A percentile compares a stretch with the other conserved stretches of the same genome.
These are phyloP conservation scores for Cacatua alba DNA, from an alignment of 2,113 vertebrate genomes.

Conservation along the genomic window DNA sequence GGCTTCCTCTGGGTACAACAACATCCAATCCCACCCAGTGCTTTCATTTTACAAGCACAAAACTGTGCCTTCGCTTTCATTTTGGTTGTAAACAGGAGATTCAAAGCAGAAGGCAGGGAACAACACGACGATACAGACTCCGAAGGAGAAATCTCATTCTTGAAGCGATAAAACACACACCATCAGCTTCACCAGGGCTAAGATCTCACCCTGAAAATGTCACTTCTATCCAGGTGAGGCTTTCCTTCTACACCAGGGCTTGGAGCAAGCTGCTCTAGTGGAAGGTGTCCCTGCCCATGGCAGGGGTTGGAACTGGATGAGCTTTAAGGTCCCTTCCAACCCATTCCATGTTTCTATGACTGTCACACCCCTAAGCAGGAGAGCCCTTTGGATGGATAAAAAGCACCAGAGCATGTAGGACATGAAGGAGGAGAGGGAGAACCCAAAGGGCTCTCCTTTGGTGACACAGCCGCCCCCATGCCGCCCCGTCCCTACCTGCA, in stretches of 20 bases:
- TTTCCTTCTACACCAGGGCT: background rate
- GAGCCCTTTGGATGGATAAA: background rate
- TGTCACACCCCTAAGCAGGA: accelerated
- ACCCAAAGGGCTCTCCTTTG: background rate
- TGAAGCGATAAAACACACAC: accelerated
- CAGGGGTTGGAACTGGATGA: background rate
- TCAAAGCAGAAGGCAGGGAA: background rate
- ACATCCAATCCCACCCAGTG: accelerated
- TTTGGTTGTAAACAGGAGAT: background rate
- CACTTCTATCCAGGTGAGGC: background rate
- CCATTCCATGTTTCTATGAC: background rate
- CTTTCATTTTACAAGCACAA: background rate
- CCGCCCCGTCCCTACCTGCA: slow-evolving; percentile 65
- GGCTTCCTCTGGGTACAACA: accelerated
- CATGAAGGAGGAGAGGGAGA: accelerated
- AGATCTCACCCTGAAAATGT: background rate
- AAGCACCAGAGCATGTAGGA: accelerated
- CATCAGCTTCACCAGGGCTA: accelerated
- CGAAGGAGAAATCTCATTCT: background rate
- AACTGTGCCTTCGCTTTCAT: background rate
- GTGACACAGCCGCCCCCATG: background rate
- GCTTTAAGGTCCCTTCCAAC: background rate
- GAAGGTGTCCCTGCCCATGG: background rate
- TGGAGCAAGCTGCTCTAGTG: background rate
- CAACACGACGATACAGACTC: accelerated